Percentiles rank a stretch among this genome's conserved stretches.
phyloP scores from a whole-genome alignment of 2,113 vertebrate species.

The Macrotis lagotis region DNA sequence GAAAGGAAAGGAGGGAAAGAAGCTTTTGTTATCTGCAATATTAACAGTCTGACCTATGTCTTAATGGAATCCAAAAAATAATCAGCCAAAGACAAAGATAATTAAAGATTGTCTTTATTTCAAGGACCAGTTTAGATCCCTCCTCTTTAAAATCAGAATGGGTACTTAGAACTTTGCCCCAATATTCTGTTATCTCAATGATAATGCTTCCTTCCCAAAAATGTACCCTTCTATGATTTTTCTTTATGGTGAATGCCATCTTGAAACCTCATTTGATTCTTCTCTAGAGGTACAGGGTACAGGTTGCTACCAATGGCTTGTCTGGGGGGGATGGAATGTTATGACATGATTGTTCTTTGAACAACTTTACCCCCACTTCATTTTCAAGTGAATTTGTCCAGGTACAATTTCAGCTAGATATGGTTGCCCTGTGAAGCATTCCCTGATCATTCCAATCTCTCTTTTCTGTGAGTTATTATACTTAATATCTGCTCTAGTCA shows the following conservation, averaged over 20 bases:
- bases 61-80: neutral
- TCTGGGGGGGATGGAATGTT: neutral
- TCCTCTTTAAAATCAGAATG: neutral
- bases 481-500: neutral
- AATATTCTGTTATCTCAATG: neutral
- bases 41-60: neutral
- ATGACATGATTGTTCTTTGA: neutral
- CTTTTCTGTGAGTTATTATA: neutral
- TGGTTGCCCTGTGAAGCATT: neutral
- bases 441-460: neutral
- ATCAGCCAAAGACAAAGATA: neutral
- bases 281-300: neutral
- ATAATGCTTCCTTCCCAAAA: neutral
- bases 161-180: neutral
- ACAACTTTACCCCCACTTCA: neutral
- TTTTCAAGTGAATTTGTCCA: neutral
- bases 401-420: neutral
- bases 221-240: neutral
- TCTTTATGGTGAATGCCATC: neutral
- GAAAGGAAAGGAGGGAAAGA: neutral
- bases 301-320: neutral
- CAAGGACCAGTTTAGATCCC: neutral
- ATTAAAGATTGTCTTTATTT: neutral
- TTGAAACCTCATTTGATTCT: neutral
- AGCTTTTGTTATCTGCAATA: neutral